Conservation (phyloP, 2,888 invertebrate genomes). For the Ophonus ardosiacus region DNA sequence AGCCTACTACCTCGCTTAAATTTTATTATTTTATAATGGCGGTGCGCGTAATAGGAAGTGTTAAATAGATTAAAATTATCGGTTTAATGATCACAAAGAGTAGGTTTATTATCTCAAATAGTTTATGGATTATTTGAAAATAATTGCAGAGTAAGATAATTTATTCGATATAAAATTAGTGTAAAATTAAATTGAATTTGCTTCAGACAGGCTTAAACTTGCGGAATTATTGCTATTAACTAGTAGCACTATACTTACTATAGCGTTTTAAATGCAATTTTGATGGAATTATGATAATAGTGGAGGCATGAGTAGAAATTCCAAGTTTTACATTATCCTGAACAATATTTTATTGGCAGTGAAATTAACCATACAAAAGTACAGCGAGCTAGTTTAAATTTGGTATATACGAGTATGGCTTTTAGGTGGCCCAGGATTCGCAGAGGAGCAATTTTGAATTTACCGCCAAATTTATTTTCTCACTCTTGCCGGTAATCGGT, state of each 20-base stretch:
- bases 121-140: conserved; percentile 47
- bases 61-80: conserved; percentile 59
- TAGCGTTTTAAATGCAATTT: conserved; percentile 39
- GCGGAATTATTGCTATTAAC: conserved; percentile 36
- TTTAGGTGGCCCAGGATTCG: too few species aligned
- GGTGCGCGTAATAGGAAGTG: conserved; percentile 45
- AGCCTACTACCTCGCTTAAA: conserved; percentile 22
- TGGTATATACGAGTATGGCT: too few species aligned
- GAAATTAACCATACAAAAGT: too few species aligned
- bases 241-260: conserved; percentile 23
- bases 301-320: background rate
- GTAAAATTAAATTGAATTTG: conserved; percentile 48
- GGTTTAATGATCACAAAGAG: conserved; percentile 37
- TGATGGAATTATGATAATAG: conserved; percentile 36
- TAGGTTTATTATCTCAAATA: conserved; percentile 41
- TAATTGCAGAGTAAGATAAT: conserved; percentile 31
- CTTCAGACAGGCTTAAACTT: background rate
- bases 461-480: too few species aligned
- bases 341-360: background rate
- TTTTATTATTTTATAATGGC: conserved; percentile 60
- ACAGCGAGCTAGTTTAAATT: too few species aligned
- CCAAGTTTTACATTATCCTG: background rate
- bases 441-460: too few species aligned
- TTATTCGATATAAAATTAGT: conserved; percentile 37
- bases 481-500: too few species aligned